These are phyloP conservation scores for Acropora yongei DNA, from an alignment of 64 coral and sea anemone genomes.

Conservation along the genomic window DNA sequence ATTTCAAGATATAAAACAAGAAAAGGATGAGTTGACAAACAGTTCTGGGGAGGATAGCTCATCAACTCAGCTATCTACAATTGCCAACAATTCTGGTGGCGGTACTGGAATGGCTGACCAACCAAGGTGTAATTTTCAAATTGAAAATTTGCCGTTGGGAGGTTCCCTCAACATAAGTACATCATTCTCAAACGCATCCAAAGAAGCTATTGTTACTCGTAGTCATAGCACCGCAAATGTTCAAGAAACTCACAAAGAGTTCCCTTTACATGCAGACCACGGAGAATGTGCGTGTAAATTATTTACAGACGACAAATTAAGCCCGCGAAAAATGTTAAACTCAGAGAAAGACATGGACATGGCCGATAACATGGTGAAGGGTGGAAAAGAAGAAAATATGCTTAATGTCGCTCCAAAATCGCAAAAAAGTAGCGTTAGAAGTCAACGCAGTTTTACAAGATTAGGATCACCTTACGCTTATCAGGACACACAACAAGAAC, in stretches of 20 bases:
- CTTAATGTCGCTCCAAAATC: background rate
- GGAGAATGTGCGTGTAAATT: constrained; percentile 17
- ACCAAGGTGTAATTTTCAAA: background rate
- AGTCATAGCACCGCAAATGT: background rate
- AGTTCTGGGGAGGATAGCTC: background rate
- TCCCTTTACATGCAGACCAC: background rate
- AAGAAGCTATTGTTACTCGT: background rate
- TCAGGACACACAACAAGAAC: background rate
- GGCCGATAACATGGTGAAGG: background rate
- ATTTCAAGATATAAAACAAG: background rate
- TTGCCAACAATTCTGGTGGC: background rate
- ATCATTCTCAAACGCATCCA: background rate
- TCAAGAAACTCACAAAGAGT: background rate
- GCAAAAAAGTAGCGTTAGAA: background rate
- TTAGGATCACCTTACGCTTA: background rate
- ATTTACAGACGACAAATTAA: background rate
- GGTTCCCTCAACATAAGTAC: background rate
- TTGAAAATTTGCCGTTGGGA: background rate
- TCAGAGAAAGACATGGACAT: background rate
- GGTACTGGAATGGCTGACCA: background rate
- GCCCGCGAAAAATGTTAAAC: background rate
- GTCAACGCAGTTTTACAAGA: background rate
- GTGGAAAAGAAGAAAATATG: background rate
- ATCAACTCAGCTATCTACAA: background rate
- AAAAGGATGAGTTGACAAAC: constrained; percentile 5